These are phyloP conservation scores for Leptatherina wallacei DNA, from an alignment of 2,797 vertebrate species.

Conservation along the genomic window DNA sequence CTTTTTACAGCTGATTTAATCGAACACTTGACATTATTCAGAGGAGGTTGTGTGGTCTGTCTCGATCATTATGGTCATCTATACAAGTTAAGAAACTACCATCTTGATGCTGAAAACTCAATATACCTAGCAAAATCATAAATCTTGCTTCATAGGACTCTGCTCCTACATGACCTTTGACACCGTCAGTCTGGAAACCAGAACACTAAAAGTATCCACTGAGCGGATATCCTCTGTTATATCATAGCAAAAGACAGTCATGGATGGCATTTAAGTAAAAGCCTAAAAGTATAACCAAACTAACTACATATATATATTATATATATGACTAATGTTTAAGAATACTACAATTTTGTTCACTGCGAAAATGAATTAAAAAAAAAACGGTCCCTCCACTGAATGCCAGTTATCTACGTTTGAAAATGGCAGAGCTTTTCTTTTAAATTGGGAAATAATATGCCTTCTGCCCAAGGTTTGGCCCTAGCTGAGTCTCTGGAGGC, in stretches of 20 bases:
- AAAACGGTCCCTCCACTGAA: conserved; percentile 48
- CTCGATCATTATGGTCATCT: background rate
- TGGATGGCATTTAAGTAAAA: too few species aligned
- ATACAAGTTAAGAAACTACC: background rate
- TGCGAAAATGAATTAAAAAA: conserved; percentile 32
- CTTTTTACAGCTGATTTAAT: background rate
- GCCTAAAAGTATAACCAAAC: too few species aligned
- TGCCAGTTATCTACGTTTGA: conserved; percentile 77
- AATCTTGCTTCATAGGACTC: background rate
- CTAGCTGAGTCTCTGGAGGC: conserved; percentile 80
- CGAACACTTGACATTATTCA: too few species aligned
- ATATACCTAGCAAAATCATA: background rate
- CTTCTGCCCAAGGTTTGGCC: conserved; percentile 74
- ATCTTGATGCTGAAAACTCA: background rate
- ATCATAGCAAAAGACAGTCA: too few species aligned
- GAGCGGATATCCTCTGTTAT: background rate
- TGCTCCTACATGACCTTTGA: too few species aligned
- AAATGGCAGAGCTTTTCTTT: conserved; percentile 77
- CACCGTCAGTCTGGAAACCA: too few species aligned
- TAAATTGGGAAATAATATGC: conserved; percentile 75
- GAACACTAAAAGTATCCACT: background rate
- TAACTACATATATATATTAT: too few species aligned
- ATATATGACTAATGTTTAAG: too few species aligned
- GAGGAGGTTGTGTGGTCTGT: too few species aligned
- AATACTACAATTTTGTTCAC: background rate